These are phyloP conservation scores for Acanthosepion lycidas DNA, from an alignment of 2,888 invertebrate genomes.

Conservation along the genomic window DNA sequence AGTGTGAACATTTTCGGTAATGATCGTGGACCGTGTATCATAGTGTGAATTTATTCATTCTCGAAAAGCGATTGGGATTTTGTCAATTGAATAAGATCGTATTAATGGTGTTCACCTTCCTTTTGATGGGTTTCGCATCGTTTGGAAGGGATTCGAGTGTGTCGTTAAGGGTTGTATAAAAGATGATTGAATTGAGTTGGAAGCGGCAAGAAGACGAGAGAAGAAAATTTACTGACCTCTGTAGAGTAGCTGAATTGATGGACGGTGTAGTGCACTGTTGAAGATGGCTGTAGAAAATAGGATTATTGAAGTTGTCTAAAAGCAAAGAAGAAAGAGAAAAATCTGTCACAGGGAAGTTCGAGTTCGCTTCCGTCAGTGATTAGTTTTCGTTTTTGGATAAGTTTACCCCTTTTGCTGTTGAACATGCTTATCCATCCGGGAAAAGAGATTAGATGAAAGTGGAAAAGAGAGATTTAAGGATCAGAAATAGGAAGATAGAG, in stretches of 20 bases:
- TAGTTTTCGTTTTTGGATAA: background rate
- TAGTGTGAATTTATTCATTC: background rate
- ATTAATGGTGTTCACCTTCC: background rate
- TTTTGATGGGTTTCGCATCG: background rate
- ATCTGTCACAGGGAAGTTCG: background rate
- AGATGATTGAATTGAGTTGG: background rate
- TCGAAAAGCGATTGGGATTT: background rate
- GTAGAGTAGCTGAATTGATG: background rate
- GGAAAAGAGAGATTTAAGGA: no score
- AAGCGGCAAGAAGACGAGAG: background rate
- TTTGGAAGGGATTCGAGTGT: background rate
- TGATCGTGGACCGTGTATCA: background rate
- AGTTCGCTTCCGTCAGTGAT: background rate
- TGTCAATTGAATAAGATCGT: slow-evolving; percentile 6
- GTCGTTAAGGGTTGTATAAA: background rate
- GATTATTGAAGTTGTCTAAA: background rate
- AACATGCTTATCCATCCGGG: background rate
- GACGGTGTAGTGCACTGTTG: background rate
- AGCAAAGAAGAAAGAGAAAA: background rate
- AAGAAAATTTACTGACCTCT: slow-evolving; percentile 5
- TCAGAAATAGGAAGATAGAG: background rate
- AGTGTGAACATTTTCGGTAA: background rate
- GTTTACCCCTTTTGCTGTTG: background rate
- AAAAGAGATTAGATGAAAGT: background rate
- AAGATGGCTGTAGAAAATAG: background rate